phyloP scores from a whole-genome alignment of 2,888 invertebrate species.

The Sclerodermus sp. region DNA sequence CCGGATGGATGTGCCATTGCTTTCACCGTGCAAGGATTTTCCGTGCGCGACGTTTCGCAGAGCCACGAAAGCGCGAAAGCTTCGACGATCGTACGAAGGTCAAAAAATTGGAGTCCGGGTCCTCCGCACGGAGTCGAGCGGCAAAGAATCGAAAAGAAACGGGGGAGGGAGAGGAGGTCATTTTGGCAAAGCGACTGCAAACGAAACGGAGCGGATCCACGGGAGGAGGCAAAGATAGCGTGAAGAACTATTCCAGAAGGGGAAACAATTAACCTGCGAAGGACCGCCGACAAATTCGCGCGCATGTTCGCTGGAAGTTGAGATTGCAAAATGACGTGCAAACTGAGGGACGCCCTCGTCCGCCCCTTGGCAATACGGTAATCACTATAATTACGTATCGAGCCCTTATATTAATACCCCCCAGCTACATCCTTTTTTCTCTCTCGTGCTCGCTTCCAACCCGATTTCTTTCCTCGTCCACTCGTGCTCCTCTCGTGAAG shows the following conservation, averaged over 20 bases:
- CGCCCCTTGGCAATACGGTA: slow-evolving; percentile 57
- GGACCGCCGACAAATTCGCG: slow-evolving; percentile 48
- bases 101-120: too few relatives aligned
- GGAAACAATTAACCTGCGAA: slow-evolving; percentile 36
- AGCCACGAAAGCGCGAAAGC: too few relatives aligned
- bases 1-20: too few relatives aligned
- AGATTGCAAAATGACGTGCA: slow-evolving; percentile 58
- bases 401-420: slow-evolving; percentile 58
- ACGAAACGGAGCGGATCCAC: too few relatives aligned
- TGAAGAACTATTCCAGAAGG: slow-evolving; percentile 29
- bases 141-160: too few relatives aligned
- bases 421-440: slow-evolving; percentile 48
- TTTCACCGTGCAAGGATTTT: too few relatives aligned
- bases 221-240: slow-evolving; percentile 7
- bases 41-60: too few relatives aligned
- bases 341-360: slow-evolving; percentile 57
- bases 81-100: too few relatives aligned
- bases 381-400: slow-evolving; percentile 59
- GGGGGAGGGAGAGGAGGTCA: too few relatives aligned
- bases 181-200: too few relatives aligned
- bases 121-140: too few relatives aligned
- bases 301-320: slow-evolving; percentile 49
- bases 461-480: slow-evolving; percentile 14
- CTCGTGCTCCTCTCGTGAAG: slow-evolving; percentile 20
- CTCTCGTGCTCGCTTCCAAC: slow-evolving; percentile 9